phyloP scores from a whole-genome alignment of 2,113 vertebrate genomes.

The Cyphomyrus plagiostoma region DNA sequence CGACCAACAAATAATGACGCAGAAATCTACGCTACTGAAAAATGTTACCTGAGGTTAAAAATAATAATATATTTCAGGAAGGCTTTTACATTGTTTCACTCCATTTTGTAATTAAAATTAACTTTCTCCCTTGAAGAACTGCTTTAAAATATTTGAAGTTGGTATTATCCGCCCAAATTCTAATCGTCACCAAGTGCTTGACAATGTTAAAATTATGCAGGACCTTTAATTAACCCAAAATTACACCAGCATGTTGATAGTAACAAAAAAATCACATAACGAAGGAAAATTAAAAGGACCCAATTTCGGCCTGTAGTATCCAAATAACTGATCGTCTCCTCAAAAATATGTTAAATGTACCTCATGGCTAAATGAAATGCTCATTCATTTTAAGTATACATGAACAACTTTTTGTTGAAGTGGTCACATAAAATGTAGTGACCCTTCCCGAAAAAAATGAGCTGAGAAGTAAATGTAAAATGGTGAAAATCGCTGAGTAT shows the following conservation, averaged over 20 bases:
- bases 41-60: neutral
- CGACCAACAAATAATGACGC: conserved; percentile 15
- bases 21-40: neutral
- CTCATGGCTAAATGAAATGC: neutral
- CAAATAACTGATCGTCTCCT: neutral
- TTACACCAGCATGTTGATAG: neutral
- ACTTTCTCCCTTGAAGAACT: neutral
- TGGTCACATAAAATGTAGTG: neutral
- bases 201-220: neutral
- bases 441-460: neutral
- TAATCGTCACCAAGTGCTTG: neutral
- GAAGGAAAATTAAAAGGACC: neutral
- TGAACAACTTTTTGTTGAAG: neutral
- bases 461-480: neutral
- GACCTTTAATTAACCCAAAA: neutral
- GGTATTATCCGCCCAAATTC: neutral
- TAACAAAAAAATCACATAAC: neutral
- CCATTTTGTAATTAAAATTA: neutral
- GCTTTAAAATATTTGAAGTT: neutral
- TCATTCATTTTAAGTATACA: neutral
- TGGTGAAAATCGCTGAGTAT: neutral
- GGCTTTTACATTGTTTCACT: neutral
- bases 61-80: neutral
- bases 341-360: neutral
- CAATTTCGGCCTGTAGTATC: neutral